Evolutionary conservation across 2,888 invertebrate genomes (phyloP).

Genomic region (Limnephilus rhombicus): DNA sequence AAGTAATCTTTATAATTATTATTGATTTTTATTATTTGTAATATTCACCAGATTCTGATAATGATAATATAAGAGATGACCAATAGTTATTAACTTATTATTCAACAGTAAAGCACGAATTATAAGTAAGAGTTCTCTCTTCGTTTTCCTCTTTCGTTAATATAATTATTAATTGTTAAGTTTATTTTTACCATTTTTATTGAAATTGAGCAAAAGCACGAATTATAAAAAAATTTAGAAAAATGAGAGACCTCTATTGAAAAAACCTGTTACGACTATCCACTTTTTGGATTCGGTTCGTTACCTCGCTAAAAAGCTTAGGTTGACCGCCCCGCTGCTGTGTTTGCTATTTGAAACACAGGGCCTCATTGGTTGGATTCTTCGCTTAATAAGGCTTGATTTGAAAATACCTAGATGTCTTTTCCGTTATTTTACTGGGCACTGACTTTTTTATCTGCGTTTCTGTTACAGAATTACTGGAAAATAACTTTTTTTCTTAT

Average conservation of each 20-base stretch:
- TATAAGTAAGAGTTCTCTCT: background rate
- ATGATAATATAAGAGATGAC: too few relatives aligned
- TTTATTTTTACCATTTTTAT: too few relatives aligned
- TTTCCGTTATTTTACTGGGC: background rate
- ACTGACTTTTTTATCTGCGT: background rate
- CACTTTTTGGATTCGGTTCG: background rate
- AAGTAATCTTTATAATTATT: slow-evolving; percentile 66
- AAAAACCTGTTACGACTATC: background rate
- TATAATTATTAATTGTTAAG: too few relatives aligned
- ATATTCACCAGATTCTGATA: background rate
- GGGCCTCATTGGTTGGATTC: background rate
- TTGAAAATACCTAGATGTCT: background rate
- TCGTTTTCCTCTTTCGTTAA: too few relatives aligned
- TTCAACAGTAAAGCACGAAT: background rate
- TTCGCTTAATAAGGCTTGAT: background rate
- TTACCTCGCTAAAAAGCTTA: background rate
- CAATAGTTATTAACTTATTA: background rate
- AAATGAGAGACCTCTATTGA: background rate
- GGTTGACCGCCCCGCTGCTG: background rate
- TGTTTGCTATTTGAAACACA: background rate
- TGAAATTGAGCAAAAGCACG: background rate
- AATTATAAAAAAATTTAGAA: background rate
- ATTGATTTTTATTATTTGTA: background rate
- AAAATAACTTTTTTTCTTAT: background rate
- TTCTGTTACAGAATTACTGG: too few relatives aligned